phyloP scores from a whole-genome alignment of 2,888 invertebrate species.

The Atrina japonica region DNA sequence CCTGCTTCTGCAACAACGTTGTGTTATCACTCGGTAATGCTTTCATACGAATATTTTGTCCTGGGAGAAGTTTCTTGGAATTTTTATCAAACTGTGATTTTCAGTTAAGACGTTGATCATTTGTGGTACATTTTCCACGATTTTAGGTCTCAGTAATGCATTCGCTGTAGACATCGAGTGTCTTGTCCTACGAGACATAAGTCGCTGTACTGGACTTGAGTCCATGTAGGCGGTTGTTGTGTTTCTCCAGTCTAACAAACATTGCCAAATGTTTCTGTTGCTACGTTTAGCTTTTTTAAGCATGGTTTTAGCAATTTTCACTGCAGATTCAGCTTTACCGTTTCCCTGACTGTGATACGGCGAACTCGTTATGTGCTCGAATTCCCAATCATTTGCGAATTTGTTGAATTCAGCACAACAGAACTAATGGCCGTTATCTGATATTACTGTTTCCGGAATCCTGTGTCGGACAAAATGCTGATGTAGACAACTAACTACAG shows the following conservation, averaged over 20 bases:
- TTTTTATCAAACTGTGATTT: too few species aligned
- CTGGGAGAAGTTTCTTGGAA: too few species aligned
- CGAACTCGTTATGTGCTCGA: slow-evolving; percentile 16
- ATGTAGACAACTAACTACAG: slow-evolving; percentile 34
- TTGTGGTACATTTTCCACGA: background rate
- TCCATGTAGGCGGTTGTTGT: slow-evolving; percentile 19
- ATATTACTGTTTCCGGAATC: slow-evolving; percentile 17
- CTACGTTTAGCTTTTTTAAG: slow-evolving; percentile 7
- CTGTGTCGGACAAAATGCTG: slow-evolving; percentile 44
- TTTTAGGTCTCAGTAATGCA: background rate
- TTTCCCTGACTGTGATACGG: slow-evolving; percentile 33
- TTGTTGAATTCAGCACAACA: background rate
- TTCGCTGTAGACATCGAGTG: background rate
- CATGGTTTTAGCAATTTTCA: slow-evolving; percentile 28
- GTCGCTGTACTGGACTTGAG: slow-evolving; percentile 16
- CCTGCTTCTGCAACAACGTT: too few species aligned
- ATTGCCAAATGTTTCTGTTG: slow-evolving; percentile 6
- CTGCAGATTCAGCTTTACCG: slow-evolving; percentile 27
- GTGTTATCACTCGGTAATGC: too few species aligned
- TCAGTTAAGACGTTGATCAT: too few species aligned
- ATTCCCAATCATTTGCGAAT: slow-evolving; percentile 15
- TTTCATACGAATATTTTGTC: too few species aligned
- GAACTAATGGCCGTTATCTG: too few species aligned
- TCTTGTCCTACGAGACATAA: slow-evolving; percentile 16
- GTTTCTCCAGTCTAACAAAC: slow-evolving; percentile 27